Evolutionary conservation across 2,113 vertebrate genomes (phyloP), one percentile per base, ranked within the genome.

Genomic region (Galeopterus variegatus): DNA sequence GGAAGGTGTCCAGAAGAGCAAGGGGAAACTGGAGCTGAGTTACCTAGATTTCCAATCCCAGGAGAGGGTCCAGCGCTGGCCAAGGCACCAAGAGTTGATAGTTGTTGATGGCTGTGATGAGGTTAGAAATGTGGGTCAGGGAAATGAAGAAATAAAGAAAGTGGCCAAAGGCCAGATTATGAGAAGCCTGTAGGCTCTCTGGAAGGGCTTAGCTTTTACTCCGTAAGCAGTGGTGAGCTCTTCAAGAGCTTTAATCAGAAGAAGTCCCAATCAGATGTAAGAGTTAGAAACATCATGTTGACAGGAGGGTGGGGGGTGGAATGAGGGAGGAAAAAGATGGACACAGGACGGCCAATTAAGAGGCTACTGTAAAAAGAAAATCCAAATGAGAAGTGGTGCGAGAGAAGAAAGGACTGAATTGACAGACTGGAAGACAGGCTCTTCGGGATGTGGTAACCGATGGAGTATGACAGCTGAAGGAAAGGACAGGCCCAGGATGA

Each of bases 401-500:
- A 85, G 52, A 56, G 31, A n/a, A 48, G 54, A 56, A 52, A 23
- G 50, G 23, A 50, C 50, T 12, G n/a, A 67, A 48, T 8, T 64
- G 15, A 73, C 50, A 65, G 79, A 79, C 60, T 17, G 83, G 75
- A 69, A 92, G 67, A 64, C 1, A 10, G 58, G 50, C 41, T 82
- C 50, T n/a, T 90, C 12, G n/a, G n/a, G 64, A 85, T 0, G 0
- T 23, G 36, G 48, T n/a, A 13, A 36, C 60, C 15, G 13, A 23
- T 26, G 13, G 67, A 26, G 26, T 1, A 41, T 1, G 75, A 72
- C 77, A 65, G 52, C 5, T 33, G 26, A 90, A 75, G 60, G 50
- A 33, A 89, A 90, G 58, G 58, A 87, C 69, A 95, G 60, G 80
- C 33, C 90, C 64, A 41, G 70, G 84, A n/a, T 6, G n/a, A 60